Evolutionary conservation across 2,888 invertebrate genomes (phyloP), one percentile per base, ranked within the genome.

Genomic region (Xestoiulus laeticollis): DNA sequence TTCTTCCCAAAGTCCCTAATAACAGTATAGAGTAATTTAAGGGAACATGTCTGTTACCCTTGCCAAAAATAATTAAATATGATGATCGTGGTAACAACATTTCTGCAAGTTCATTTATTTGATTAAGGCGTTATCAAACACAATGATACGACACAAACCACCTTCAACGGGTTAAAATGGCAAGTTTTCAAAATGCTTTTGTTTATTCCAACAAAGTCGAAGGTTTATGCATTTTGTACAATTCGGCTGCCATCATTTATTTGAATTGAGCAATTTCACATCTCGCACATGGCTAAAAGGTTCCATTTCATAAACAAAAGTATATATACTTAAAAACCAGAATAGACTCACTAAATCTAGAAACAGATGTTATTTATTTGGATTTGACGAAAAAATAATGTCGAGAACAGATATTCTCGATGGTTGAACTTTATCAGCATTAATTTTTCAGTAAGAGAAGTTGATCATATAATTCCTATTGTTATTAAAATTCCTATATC

Each of bases 91-190:
- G 22, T 4, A 59, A 8, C n/a, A n/a, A 4, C 3, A 59, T 59
- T 59, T 59, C 16, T 59, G 59, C 59, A 19, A n/a, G 19, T 22
- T 59, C 59, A 59, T 59, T 59, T 59, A 59, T 59, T 59, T 59
- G 59, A 59, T 59, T 22, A 59, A 59, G 22, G 8, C n/a, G 59
- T 19, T 22, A n/a, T 59, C n/a, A 59, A 59, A 10, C 59, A 59
- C 59, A 22, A n/a, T 59, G 59, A 59, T 59, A 59, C 8, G 59
- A 59, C 59, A 59, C 59, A 59, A 59, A 59, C n/a, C n/a, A n/a
- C 59, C n/a, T n/a, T n/a, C 59, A n/a, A 53, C 5, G 53, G 53
- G 53, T 59, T 59, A 22, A 22, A 19, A 59, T 59, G 59, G 59
- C 59, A 59, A 48, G 48, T 48, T 14, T 14, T 4, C 48, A 48